Conservation (phyloP, 2,888 invertebrate species). For the Agrotis clavis region DNA sequence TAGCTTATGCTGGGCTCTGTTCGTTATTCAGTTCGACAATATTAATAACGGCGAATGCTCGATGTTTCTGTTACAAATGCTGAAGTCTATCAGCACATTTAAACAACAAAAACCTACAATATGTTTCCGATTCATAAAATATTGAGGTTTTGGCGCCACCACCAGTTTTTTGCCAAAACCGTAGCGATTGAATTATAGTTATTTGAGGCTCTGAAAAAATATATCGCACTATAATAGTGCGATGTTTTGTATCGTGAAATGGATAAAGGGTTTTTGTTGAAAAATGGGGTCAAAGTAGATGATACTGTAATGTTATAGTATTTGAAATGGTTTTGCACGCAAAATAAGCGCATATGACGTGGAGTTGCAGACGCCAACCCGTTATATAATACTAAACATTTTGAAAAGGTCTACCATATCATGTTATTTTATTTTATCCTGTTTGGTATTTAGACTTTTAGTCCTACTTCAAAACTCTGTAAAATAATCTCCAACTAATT, state of each 20-base stretch:
- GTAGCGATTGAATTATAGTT: constrained; percentile 50
- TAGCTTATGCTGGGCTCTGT: too few relatives aligned
- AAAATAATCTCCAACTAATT: not conserved
- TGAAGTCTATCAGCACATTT: too few relatives aligned
- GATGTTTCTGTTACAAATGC: too few relatives aligned
- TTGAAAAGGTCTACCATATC: too few relatives aligned
- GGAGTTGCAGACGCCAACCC: too few relatives aligned
- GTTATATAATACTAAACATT: too few relatives aligned
- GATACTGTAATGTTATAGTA: not conserved
- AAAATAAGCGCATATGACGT: too few relatives aligned
- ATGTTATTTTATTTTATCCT: too few relatives aligned
- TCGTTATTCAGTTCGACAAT: too few relatives aligned
- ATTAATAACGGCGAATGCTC: too few relatives aligned
- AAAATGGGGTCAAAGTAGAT: constrained; percentile 1
- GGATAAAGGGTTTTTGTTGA: constrained; percentile 23
- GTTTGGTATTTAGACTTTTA: not conserved
- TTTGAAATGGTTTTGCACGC: too few relatives aligned
- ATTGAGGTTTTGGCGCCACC: constrained; percentile 34
- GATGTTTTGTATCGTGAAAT: constrained; percentile 23
- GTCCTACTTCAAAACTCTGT: not conserved
- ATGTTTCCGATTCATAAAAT: constrained; percentile 40
- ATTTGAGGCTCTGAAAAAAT: constrained; percentile 40
- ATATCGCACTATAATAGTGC: constrained; percentile 36
- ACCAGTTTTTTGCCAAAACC: constrained; percentile 43
- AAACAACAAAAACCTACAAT: constrained; percentile 21